Evolutionary conservation across 2,113 vertebrate genomes (phyloP), one percentile per base, ranked within the genome.

Genomic region (Chaetodon trifascialis): DNA sequence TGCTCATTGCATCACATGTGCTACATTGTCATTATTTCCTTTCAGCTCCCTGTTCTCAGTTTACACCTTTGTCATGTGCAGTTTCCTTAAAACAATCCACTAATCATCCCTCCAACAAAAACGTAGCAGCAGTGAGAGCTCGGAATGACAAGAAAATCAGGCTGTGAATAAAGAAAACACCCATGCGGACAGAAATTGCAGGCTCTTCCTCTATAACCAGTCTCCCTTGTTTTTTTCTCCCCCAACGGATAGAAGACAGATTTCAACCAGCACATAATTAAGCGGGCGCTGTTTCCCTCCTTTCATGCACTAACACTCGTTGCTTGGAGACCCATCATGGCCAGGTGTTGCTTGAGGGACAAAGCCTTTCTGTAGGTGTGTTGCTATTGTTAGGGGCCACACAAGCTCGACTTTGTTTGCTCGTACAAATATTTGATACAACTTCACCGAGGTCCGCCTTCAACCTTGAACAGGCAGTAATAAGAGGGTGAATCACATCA

Each of bases 261-360:
- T 79, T 68, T 42, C 54, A 62, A 65, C 30, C 58, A 47, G 82
- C 34, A 55, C 14, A n/a, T 81, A 78, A 83, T 87, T 79, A 90
- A 77, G 74, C 42, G 59, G 38, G 54, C 46, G 44, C 70, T 55
- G 52, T 79, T 83, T 80, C 52, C 49, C 49, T 84, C 62, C 3
- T 71, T 73, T 82, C 76, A 74, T 76, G 38, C 76, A 49, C 73
- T 59, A 63, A 82, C 52, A 73, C 84, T n/a, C 6, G 93, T 92
- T 94, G 93, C 93, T 91, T 91, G 63, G 93, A 92, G 79, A 94
- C 91, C 77, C 76, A 70, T 77, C 70, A 77, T 47, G 69, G 84
- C 69, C 86, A 88, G 86, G 70, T 86, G 86, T 82, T 86, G 59
- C 65, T 75, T 76, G 56, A 87, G 68, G 64, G 72, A 82, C 82